These are phyloP conservation scores for Bergia puertoricense DNA, from an alignment of 92 coral and sea anemone genomes.

Conservation along the genomic window DNA sequence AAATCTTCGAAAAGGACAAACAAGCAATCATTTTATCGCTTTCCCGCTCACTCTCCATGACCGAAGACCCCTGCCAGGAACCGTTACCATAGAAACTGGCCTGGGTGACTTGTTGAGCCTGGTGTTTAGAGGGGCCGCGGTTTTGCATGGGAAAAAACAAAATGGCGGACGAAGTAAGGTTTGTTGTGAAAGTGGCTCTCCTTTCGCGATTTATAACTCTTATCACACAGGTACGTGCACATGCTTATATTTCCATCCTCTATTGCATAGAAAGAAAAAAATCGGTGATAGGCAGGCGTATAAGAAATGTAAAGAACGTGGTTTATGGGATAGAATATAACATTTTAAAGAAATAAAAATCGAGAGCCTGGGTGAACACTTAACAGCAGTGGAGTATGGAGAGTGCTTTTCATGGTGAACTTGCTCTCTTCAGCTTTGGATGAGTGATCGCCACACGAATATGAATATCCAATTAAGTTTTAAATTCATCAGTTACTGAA, in stretches of 20 bases:
- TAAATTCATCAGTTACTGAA: no score
- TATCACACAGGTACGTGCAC: constrained; percentile 24
- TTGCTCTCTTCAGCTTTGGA: no score
- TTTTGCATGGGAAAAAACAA: neutral
- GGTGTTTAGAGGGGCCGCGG: constrained; percentile 3
- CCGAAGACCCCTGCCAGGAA: constrained; percentile 17
- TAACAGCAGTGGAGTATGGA: no score
- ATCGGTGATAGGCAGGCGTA: neutral
- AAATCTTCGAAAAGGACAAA: neutral
- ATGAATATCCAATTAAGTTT: no score
- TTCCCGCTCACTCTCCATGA: neutral
- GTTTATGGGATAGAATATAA: no score
- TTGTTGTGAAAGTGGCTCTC: constrained; percentile 19
- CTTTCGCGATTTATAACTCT: constrained; percentile 27
- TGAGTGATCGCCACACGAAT: no score
- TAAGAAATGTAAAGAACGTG: no score
- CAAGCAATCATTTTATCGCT: neutral
- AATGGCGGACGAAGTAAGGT: constrained; percentile 33
- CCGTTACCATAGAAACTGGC: constrained; percentile 42
- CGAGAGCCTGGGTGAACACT: no score
- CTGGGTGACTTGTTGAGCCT: neutral
- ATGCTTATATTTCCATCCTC: no score
- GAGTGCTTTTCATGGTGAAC: no score
- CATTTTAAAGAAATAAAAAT: no score
- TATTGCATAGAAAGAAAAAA: neutral